Percentiles rank a stretch among this genome's conserved stretches.
Evolutionary conservation across 2,888 invertebrate species (phyloP).

Genomic region (Hirtodrosophila alboralis): DNA sequence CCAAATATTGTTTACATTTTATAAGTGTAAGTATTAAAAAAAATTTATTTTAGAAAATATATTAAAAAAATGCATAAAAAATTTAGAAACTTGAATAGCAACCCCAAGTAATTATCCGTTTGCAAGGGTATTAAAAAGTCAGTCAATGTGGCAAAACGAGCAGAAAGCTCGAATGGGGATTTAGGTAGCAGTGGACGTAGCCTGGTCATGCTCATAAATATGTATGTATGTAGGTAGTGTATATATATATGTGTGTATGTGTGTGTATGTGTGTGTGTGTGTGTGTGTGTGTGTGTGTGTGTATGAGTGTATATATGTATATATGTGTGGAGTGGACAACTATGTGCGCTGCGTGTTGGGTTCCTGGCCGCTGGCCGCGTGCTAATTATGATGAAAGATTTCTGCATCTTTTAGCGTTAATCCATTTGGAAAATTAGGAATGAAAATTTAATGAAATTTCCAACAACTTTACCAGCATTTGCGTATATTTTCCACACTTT

Average conservation of each 20-base stretch:
- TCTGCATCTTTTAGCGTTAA: slow-evolving; percentile 81
- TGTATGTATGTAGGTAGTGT: slow-evolving; percentile 20
- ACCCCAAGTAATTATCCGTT: no score
- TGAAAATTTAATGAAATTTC: slow-evolving; percentile 81
- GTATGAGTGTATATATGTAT: slow-evolving; percentile 13
- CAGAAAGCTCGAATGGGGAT: slow-evolving; percentile 8
- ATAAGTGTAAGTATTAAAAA: no score
- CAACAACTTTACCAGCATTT: slow-evolving; percentile 56
- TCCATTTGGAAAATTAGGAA: slow-evolving; percentile 83
- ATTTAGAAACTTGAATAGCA: no score
- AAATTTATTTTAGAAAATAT: no score
- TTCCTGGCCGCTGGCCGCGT: slow-evolving; percentile 58
- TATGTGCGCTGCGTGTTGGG: slow-evolving; percentile 59
- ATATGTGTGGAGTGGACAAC: slow-evolving; percentile 60
- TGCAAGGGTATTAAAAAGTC: slow-evolving; percentile 17
- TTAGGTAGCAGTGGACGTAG: slow-evolving; percentile 30
- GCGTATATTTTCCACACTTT: slow-evolving; percentile 45
- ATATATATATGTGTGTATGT: slow-evolving; percentile 7
- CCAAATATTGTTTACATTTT: no score
- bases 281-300: slow-evolving; percentile 13
- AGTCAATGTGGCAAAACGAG: slow-evolving; percentile 7
- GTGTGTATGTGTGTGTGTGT: slow-evolving; percentile 4
- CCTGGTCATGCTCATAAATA: slow-evolving; percentile 43
- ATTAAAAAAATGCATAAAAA: no score
- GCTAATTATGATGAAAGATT: slow-evolving; percentile 83